These are phyloP conservation scores for Tetramorium parvispinum DNA, from an alignment of 1,140 invertebrate genomes.

Conservation along the genomic window DNA sequence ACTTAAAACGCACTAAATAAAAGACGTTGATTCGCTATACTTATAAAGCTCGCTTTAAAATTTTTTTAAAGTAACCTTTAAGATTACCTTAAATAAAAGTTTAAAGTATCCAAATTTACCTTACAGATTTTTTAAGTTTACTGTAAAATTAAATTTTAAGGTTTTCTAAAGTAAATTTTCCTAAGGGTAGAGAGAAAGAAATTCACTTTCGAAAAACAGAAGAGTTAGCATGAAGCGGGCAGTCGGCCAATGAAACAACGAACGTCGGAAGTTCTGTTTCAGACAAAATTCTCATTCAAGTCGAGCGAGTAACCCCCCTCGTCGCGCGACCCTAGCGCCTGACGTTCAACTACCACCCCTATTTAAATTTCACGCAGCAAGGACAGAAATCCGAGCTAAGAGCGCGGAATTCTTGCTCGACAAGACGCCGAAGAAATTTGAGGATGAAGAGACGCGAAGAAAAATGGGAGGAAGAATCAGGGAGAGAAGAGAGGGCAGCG, in stretches of 20 bases:
- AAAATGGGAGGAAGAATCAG: conserved; percentile 15
- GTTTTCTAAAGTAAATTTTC: no score
- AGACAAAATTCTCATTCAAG: conserved; percentile 63
- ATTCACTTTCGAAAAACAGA: conserved; percentile 10
- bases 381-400: conserved; percentile 50
- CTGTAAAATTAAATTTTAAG: no score
- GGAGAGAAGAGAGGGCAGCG: conserved; percentile 60
- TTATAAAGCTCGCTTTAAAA: no score
- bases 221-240: conserved; percentile 37
- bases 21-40: no score
- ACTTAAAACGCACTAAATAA: no score
- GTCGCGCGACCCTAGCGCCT: conserved; percentile 38
- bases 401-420: conserved; percentile 64
- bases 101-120: no score
- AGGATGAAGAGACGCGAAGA: conserved; percentile 46
- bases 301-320: conserved; percentile 54
- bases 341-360: conserved; percentile 43
- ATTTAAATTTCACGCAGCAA: conserved; percentile 51
- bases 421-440: conserved; percentile 66
- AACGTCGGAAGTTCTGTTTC: conserved; percentile 34
- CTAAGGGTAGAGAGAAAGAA: not conserved
- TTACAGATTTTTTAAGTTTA: no score
- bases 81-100: no score
- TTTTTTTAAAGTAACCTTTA: no score
- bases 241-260: conserved; percentile 27